Base-by-base conservation (phyloP, 37 sponge, comb jelly and placozoan species). In the Crambe crambe region DNA sequence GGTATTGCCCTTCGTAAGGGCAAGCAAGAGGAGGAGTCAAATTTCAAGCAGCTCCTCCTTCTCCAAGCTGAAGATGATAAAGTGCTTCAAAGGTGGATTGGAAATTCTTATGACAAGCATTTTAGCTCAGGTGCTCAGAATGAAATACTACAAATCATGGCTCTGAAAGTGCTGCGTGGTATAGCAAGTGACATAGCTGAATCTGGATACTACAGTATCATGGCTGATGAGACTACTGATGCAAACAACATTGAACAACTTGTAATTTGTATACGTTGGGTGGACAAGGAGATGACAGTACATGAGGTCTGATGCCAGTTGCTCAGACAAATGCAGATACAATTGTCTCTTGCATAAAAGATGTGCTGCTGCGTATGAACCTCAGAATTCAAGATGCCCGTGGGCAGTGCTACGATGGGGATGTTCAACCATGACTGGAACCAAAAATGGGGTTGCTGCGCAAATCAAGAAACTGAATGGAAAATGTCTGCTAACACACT, bases 361-460 rank as follows among this genome's bases (percentile, higher is more conserved):
- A 78, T 47, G 56, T 40, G 12, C 79, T 89, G 22, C 2, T 60
- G 37, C 47, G 65, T 31, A 59, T 83, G 18, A 35, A 62, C 25
- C 42, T 83, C 18, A 60, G 61, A 60, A 60, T 60, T 22, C 61
- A 60, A 60, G 61, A 60, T 60, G 61, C 27, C 25, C 61, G 27
- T 60, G 61, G 61, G 61, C 51, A 90, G 59, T 90, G 90, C 47
- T 90, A 90, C 27, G 90, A 90, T 71, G 86, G n/a, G n/a, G 90
- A 22, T 85, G 82, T 26, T 70, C 82, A 3, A 65, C 73, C n/a
- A 90, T 90, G 82, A 47, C 43, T 51, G 81, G 86, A 36, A 25
- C 39, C 0, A 90, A 68, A 57, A 54, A 29, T 54, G 90, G 90
- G 23, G 79, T 90, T 9, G 81, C 90, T 69, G 51, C 68, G 65